A percentile compares a stretch with the other conserved stretches of the same genome.
phyloP scores from a whole-genome alignment of 2,113 vertebrate genomes.

The Salvelinus fontinalis region DNA sequence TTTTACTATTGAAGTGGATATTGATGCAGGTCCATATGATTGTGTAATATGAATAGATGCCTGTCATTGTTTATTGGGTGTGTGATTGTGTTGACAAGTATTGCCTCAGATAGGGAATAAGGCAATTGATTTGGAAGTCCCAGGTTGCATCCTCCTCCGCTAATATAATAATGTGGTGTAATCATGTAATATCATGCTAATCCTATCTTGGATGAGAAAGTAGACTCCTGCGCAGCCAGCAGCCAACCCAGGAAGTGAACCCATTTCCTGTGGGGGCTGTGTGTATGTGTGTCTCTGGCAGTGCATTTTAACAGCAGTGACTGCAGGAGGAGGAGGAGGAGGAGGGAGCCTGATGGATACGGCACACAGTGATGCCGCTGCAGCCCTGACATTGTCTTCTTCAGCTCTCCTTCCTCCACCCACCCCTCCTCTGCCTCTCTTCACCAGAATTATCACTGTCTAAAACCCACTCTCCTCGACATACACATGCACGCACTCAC shows the following conservation, averaged over 20 bases:
- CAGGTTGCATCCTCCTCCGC: slow-evolving; percentile 64
- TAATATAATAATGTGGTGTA: slow-evolving; percentile 69
- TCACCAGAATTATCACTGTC: slow-evolving; percentile 14
- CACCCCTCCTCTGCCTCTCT: not conserved
- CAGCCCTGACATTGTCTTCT: slow-evolving; percentile 71
- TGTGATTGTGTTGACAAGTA: slow-evolving; percentile 54
- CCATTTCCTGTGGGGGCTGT: slow-evolving; percentile 66
- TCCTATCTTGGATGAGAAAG: slow-evolving; percentile 70
- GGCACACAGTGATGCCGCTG: slow-evolving; percentile 59
- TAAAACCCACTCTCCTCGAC: not conserved
- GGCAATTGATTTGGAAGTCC: slow-evolving; percentile 69
- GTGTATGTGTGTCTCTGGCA: slow-evolving; percentile 31
- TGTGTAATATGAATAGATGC: slow-evolving; percentile 38
- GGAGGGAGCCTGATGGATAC: slow-evolving; percentile 68
- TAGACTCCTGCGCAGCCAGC: slow-evolving; percentile 52
- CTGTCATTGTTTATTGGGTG: slow-evolving; percentile 43
- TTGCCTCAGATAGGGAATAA: slow-evolving; percentile 51
- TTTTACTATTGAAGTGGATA: slow-evolving; percentile 4
- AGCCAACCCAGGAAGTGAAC: slow-evolving; percentile 47
- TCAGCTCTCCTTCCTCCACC: not conserved
- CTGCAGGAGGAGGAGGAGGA: slow-evolving; percentile 48
- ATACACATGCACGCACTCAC: not conserved
- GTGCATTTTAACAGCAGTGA: slow-evolving; percentile 57
- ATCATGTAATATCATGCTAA: slow-evolving; percentile 71
- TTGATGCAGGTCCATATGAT: slow-evolving; percentile 13